phyloP scores from a whole-genome alignment of 1,140 invertebrate genomes.

The Schlechtendalia chinensis region DNA sequence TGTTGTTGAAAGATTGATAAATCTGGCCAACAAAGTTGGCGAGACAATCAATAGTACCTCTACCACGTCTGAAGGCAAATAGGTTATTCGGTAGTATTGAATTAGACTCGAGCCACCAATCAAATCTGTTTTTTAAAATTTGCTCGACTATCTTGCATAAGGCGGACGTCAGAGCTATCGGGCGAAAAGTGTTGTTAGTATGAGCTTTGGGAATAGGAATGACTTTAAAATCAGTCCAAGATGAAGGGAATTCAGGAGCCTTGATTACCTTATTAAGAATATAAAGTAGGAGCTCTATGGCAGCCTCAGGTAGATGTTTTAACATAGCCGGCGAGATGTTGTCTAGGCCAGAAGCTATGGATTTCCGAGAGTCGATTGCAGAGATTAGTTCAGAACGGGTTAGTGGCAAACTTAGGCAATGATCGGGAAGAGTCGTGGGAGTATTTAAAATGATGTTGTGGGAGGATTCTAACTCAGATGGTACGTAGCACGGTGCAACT shows the following conservation, averaged over 20 bases:
- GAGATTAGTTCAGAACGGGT: neutral
- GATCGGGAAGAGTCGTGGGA: neutral
- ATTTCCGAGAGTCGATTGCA: neutral
- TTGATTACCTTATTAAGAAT: neutral
- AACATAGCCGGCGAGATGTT: neutral
- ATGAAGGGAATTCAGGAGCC: neutral
- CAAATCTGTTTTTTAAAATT: slow-evolving; percentile 1
- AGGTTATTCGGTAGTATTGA: neutral
- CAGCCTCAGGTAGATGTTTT: neutral
- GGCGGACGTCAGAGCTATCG: neutral
- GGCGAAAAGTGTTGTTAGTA: neutral
- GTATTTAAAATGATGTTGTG: neutral
- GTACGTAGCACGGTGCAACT: neutral
- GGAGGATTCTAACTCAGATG: neutral
- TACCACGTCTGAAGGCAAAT: slow-evolving; percentile 2
- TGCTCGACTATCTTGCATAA: slow-evolving; percentile 6
- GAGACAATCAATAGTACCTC: neutral
- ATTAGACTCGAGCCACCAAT: slow-evolving; percentile 3
- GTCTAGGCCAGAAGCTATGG: neutral
- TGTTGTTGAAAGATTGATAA: slow-evolving; percentile 1
- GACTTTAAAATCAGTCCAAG: neutral
- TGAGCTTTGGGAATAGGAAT: slow-evolving; percentile 11
- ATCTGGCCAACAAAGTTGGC: neutral
- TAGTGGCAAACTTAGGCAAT: neutral
- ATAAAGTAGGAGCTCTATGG: neutral